phyloP scores from a whole-genome alignment of 2,797 vertebrate species.

The Nothura maculosa region DNA sequence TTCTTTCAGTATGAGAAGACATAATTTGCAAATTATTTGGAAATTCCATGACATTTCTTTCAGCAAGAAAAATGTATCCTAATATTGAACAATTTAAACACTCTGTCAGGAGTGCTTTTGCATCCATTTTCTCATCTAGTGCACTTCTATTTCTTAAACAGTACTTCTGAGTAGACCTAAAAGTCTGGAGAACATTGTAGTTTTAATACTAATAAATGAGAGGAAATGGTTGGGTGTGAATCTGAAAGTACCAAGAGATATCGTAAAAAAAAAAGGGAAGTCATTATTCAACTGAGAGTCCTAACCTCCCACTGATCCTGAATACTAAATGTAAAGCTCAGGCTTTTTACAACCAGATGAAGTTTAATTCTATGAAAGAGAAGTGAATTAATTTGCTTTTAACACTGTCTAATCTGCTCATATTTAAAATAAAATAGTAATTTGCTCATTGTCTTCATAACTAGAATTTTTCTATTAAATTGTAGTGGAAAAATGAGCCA shows the following conservation, averaged over 20 bases:
- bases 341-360: background rate
- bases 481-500: background rate
- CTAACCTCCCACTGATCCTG: background rate
- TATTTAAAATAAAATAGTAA: background rate
- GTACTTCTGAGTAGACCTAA: background rate
- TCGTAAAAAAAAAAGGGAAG: background rate
- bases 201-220: background rate
- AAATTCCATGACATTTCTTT: background rate
- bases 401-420: background rate
- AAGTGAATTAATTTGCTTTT: background rate
- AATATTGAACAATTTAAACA: background rate
- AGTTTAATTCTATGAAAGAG: background rate
- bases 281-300: background rate
- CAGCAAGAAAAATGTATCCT: background rate
- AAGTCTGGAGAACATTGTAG: background rate
- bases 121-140: background rate
- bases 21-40: background rate
- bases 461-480: background rate
- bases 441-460: background rate
- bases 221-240: background rate
- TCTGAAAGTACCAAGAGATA: background rate
- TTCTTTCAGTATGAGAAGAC: background rate
- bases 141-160: background rate
- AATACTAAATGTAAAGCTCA: background rate
- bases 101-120: background rate